A percentile compares a stretch with the other conserved stretches of the same genome.
Evolutionary conservation across 2,888 invertebrate genomes (phyloP).

Genomic region (Drosophila suboccidentalis): DNA sequence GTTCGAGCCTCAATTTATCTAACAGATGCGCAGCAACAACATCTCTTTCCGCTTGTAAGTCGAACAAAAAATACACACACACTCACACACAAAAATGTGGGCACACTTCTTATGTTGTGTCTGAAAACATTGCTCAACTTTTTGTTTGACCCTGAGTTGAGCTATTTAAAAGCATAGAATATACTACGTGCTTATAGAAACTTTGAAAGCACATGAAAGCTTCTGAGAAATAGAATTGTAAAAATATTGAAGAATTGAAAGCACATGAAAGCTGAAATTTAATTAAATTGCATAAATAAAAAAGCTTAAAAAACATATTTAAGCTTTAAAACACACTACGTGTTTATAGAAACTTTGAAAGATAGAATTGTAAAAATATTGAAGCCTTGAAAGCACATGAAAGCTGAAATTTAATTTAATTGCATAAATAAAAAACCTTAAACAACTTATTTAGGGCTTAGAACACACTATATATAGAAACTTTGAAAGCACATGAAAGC

Average conservation of each 20-base stretch:
- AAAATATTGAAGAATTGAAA: not conserved
- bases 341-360: not conserved
- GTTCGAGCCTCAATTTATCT: conserved; percentile 50
- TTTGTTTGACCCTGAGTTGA: conserved; percentile 40
- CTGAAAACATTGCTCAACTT: conserved; percentile 17
- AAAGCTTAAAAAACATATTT: not conserved
- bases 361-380: not conserved
- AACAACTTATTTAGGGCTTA: not conserved
- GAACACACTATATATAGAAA: not conserved
- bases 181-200: not conserved
- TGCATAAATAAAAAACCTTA: not conserved
- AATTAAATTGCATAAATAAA: not conserved
- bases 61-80: not conserved
- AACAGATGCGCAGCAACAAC: conserved; percentile 51
- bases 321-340: not conserved
- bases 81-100: conserved; percentile 4
- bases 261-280: not conserved
- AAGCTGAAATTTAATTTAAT: not conserved
- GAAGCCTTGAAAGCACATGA: not conserved
- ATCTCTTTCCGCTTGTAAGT: conserved; percentile 1
- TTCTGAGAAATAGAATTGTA: not conserved
- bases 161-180: conserved; percentile 12
- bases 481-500: no score
- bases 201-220: conserved; percentile 5
- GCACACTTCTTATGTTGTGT: conserved; percentile 34